A percentile compares a stretch with the other conserved stretches of the same genome.
Conservation (phyloP, 2,888 invertebrate species). For the Eurytoma adleriae region DNA sequence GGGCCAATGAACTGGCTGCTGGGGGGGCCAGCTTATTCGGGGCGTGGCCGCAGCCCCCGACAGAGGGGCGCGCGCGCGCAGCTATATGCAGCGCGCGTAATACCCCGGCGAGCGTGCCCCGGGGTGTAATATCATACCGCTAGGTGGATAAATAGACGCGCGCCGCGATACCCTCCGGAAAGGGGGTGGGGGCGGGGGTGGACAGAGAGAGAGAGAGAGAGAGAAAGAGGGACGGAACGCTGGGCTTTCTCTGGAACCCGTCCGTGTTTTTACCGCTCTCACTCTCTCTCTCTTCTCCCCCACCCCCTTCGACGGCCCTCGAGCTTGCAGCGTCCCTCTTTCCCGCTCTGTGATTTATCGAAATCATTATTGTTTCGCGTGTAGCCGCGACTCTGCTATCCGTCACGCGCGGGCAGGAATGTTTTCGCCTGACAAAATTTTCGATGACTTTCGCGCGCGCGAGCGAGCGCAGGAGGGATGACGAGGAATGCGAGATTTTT, state of each 20-base stretch:
- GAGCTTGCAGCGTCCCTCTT: background rate
- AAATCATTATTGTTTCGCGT: slow-evolving; percentile 25
- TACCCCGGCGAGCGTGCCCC: slow-evolving; percentile 62
- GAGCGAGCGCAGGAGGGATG: too few relatives aligned
- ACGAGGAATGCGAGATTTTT: too few relatives aligned
- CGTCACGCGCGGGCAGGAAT: background rate
- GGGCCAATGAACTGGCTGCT: slow-evolving; percentile 73
- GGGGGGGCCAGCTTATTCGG: slow-evolving; percentile 32
- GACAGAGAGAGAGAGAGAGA: background rate
- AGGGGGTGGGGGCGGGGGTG: slow-evolving; percentile 17
- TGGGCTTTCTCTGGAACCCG: too few relatives aligned
- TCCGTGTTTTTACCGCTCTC: background rate
- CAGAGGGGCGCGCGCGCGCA: slow-evolving; percentile 9
- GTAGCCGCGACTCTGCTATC: background rate
- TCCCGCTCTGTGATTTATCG: slow-evolving; percentile 28
- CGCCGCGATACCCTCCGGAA: slow-evolving; percentile 46
- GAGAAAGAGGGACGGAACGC: slow-evolving; percentile 17
- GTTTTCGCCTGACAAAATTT: background rate
- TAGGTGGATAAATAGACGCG: slow-evolving; percentile 75
- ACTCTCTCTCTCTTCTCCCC: background rate
- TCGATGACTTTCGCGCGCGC: background rate
- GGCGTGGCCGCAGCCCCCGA: slow-evolving; percentile 67
- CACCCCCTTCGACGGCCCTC: background rate
- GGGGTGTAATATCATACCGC: slow-evolving; percentile 75
- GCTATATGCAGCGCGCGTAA: background rate